phyloP scores from a whole-genome alignment of 2,888 invertebrate genomes.

The Noctua janthe region DNA sequence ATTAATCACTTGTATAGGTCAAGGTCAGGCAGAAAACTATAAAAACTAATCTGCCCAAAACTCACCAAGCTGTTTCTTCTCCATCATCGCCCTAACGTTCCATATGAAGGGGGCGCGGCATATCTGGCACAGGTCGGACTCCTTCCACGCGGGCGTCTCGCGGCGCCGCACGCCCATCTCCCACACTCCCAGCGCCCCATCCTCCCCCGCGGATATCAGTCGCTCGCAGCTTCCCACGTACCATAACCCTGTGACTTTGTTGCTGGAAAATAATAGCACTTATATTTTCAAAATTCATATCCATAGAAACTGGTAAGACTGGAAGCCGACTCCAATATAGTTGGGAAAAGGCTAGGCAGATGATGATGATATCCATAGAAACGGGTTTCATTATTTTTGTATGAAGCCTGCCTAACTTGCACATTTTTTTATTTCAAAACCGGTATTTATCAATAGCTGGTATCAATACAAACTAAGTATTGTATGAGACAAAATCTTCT shows the following conservation, averaged over 20 bases:
- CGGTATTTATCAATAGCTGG: too few species aligned
- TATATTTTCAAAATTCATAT: not conserved
- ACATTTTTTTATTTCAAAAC: too few species aligned
- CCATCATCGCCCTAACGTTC: slow-evolving; percentile 99
- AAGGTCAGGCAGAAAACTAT: not conserved
- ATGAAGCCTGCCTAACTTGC: not conserved
- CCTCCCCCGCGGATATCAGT: slow-evolving; percentile 97
- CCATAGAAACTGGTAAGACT: not conserved
- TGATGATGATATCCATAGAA: too few species aligned
- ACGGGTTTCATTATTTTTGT: not conserved
- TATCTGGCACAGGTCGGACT: slow-evolving; percentile 98
- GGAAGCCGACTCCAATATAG: too few species aligned
- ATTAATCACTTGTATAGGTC: not conserved
- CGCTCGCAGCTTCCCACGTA: slow-evolving; percentile 95
- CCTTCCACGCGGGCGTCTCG: slow-evolving; percentile 99
- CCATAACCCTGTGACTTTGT: slow-evolving; percentile 97
- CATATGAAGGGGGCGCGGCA: slow-evolving; percentile 99
- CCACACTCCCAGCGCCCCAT: slow-evolving; percentile 98
- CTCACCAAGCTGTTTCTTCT: slow-evolving; percentile 95
- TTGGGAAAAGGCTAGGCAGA: too few species aligned
- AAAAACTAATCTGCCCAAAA: not conserved
- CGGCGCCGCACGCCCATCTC: slow-evolving; percentile 97
- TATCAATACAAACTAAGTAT: too few species aligned
- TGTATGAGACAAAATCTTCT: too few species aligned
- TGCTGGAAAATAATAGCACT: slow-evolving; percentile 88